These are phyloP conservation scores for Hyphantria cunea DNA, from an alignment of 1,140 invertebrate species.

Conservation along the genomic window DNA sequence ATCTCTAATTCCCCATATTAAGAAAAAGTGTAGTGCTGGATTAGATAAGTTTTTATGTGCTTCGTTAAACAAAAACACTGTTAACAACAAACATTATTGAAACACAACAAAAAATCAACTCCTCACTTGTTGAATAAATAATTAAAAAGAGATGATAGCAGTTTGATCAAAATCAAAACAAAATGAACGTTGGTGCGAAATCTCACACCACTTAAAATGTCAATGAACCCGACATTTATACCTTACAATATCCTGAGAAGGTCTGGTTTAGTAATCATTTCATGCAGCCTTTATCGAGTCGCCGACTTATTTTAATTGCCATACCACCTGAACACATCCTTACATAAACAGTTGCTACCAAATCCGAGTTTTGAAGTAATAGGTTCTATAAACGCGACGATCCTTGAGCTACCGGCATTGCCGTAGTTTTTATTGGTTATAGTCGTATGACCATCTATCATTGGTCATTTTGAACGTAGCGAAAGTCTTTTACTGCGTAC, in stretches of 20 bases:
- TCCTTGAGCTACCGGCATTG: background rate
- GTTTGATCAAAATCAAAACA: conserved; percentile 15
- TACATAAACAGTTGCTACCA: conserved; percentile 1
- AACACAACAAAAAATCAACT: too few species aligned
- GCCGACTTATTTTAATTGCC: background rate
- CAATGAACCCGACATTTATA: background rate
- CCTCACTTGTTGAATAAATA: too few species aligned
- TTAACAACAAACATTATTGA: too few species aligned
- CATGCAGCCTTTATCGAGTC: background rate
- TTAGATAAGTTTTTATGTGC: too few species aligned
- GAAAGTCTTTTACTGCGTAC: too few species aligned
- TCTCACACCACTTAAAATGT: background rate
- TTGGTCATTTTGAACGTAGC: too few species aligned
- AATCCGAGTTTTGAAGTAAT: background rate
- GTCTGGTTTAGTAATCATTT: background rate
- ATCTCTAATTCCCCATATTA: too few species aligned
- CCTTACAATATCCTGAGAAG: background rate
- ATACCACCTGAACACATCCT: background rate
- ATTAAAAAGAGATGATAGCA: background rate
- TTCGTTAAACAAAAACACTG: too few species aligned
- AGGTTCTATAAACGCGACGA: background rate
- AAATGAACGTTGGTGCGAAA: conserved; percentile 1
- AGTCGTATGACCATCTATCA: too few species aligned
- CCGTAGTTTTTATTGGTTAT: too few species aligned
- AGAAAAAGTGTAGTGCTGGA: too few species aligned